Conservation (phyloP, 2,888 invertebrate species). For the Lingula anatina region DNA sequence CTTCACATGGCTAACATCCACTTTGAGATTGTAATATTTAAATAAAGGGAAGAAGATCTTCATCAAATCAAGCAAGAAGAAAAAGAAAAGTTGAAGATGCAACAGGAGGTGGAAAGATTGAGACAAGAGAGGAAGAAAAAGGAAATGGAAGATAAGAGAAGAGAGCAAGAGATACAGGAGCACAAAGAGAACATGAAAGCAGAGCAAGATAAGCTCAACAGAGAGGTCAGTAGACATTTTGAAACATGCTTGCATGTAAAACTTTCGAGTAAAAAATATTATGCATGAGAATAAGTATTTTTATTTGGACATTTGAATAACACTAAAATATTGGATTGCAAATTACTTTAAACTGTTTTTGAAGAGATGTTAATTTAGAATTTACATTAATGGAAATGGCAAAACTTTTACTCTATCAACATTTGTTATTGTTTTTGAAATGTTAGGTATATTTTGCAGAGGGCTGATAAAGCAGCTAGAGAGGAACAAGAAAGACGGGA, state of each 20-base stretch:
- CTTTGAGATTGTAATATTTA: no score
- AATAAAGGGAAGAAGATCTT: slow-evolving; percentile 23
- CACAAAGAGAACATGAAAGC: no score
- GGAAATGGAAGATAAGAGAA: slow-evolving; percentile 22
- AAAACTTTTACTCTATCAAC: neutral
- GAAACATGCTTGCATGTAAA: no score
- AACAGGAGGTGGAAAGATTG: slow-evolving; percentile 28
- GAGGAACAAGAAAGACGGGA: slow-evolving; percentile 16
- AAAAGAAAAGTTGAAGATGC: slow-evolving; percentile 19
- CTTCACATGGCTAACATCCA: no score
- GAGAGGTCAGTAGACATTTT: no score
- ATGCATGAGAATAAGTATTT: no score
- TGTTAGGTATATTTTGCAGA: slow-evolving; percentile 3
- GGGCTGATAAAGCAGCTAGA: slow-evolving; percentile 15
- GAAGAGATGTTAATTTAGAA: neutral
- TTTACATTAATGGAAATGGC: neutral
- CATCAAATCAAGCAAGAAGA: slow-evolving; percentile 16
- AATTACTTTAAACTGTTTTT: no score
- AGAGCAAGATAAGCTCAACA: no score
- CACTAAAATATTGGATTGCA: no score
- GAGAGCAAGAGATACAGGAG: neutral
- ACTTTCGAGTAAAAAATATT: no score
- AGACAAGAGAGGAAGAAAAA: slow-evolving; percentile 27
- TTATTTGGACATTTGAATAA: no score
- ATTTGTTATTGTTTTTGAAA: neutral